Base-by-base conservation (phyloP, 2,888 invertebrate species). In the Nomada ruficornis region DNA sequence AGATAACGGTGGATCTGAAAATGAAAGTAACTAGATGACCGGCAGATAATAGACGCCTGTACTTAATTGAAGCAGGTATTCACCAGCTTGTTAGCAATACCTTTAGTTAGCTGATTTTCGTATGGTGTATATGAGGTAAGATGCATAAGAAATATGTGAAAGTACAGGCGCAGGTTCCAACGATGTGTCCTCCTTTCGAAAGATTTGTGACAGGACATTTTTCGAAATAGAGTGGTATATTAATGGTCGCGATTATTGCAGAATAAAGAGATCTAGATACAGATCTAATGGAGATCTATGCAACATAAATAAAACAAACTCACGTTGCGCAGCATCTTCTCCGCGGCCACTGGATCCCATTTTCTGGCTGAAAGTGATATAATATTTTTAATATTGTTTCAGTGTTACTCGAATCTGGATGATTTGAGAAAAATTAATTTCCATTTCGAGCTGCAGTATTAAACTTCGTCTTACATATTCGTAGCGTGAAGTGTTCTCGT, bases 311-410 rank as follows among this genome's bases (percentile, higher is more conserved):
- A 36, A 36, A 13, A 15, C n/a, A 26, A 88, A 95, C 96, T 96
- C 94, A 98, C 98, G 91, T 97, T 96, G 94, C 98, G 95, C 2
- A 98, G 94, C 98, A 98, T 98, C 94, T 97, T 97, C 93, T 98
- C 98, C 0, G 98, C 97, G n/a, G 97, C 98, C 70, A 96, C 96
- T 0, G 96, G 92, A 92, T 98, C 96, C 96, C 98, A 98, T 94
- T 97, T 97, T 91, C 98, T 95, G 2, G 98, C 98, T 98, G 94
- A 80, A 95, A 96, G 89, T 84, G 54, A 60, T 44, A 80, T 42
- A 60, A 47, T 73, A 54, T 57, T 74, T 55, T 70, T 3, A 26
- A 73, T 77, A 57, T 23, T 26, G 13, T 26, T 57, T 26, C 5
- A 26, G 11, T 57, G 57, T 36, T 36, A 36, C 36, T 5, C 7